Conservation (phyloP, 2,888 invertebrate species). For the Pheosia gnoma region DNA sequence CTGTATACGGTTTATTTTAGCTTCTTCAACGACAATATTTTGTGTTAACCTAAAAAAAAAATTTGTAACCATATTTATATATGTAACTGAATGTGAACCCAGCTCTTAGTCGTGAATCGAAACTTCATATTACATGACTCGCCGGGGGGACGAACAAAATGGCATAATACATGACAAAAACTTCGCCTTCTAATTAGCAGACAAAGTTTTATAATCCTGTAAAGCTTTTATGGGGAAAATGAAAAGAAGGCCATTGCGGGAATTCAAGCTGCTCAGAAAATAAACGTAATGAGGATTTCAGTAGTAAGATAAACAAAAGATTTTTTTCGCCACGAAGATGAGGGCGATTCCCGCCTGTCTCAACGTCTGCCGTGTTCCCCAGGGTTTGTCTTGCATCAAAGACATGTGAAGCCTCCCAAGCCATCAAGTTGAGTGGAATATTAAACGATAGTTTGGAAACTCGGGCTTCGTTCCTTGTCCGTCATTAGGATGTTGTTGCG, state of each 20-base stretch:
- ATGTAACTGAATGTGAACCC: neutral
- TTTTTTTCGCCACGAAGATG: neutral
- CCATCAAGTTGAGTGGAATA: neutral
- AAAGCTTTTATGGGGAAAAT: conserved; percentile 26
- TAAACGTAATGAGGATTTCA: conserved; percentile 20
- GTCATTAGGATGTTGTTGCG: conserved; percentile 35
- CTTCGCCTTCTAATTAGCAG: conserved; percentile 28
- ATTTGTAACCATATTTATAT: too few relatives aligned
- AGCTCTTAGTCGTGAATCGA: neutral
- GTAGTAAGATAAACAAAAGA: conserved; percentile 24
- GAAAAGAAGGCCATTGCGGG: conserved; percentile 17
- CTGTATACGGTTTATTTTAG: too few relatives aligned
- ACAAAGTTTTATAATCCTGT: conserved; percentile 20
- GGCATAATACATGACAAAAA: conserved; percentile 12
- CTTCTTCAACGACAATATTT: too few relatives aligned
- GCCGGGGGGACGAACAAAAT: conserved; percentile 11
- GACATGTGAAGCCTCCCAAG: neutral
- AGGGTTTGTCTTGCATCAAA: neutral
- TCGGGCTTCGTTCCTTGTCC: conserved; percentile 12
- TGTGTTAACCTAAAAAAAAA: too few relatives aligned
- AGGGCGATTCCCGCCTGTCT: neutral
- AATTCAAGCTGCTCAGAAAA: conserved; percentile 23
- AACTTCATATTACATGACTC: neutral
- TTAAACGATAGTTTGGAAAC: neutral
- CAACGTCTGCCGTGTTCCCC: neutral